Evolutionary conservation across 1,140 invertebrate species (phyloP).

Genomic region (Panagrolaimus sp.): DNA sequence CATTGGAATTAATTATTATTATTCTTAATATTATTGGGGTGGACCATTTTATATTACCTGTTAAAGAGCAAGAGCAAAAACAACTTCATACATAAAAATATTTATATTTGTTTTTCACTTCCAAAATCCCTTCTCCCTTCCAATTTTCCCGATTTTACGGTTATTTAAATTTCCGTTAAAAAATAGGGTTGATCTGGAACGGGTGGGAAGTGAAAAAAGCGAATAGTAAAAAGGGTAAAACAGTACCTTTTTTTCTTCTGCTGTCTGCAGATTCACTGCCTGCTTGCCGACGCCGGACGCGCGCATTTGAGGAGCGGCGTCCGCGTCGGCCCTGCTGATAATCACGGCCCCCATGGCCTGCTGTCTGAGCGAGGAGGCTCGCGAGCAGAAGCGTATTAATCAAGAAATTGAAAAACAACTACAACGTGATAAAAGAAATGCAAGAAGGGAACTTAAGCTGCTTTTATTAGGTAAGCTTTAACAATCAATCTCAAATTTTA

Average conservation of each 20-base stretch:
- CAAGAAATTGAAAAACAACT: conserved; percentile 99
- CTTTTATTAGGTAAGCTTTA: conserved; percentile 85
- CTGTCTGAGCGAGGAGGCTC: conserved; percentile 98
- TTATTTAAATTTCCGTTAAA: not conserved
- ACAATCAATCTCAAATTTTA: too few relatives aligned
- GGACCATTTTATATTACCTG: too few relatives aligned
- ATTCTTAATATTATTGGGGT: too few relatives aligned
- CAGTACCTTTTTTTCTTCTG: too few relatives aligned
- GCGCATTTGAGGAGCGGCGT: conserved; percentile 11
- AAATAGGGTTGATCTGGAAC: not conserved
- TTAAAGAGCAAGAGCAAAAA: too few relatives aligned
- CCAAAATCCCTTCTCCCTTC: not conserved
- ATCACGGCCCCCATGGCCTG: conserved; percentile 77
- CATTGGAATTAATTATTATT: too few relatives aligned
- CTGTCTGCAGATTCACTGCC: not conserved
- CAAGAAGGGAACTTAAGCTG: conserved; percentile 94
- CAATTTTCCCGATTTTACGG: not conserved
- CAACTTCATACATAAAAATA: too few relatives aligned
- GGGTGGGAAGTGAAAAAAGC: conserved; percentile 1
- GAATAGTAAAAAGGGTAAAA: too few relatives aligned
- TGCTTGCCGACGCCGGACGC: conserved; percentile 13
- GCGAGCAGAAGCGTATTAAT: conserved; percentile 99
- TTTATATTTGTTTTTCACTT: not conserved
- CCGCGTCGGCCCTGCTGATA: conserved; percentile 8
- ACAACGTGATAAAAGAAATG: conserved; percentile 96